Conservation (phyloP, 1,140 invertebrate genomes). For the Aphis gossypii region DNA sequence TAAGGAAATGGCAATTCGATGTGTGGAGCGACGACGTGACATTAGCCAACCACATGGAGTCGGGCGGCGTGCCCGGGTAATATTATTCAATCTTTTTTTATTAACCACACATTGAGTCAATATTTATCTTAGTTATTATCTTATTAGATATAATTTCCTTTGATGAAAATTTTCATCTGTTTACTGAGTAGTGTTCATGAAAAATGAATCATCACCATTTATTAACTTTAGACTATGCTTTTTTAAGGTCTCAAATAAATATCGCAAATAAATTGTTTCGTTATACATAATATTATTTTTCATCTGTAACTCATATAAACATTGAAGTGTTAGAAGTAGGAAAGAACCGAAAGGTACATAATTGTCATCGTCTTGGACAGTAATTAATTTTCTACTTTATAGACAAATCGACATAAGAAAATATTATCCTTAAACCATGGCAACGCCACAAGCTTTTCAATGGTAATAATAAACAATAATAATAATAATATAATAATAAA, state of each 20-base stretch:
- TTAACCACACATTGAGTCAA: neutral
- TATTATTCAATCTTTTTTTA: slow-evolving; percentile 61
- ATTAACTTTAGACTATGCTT: neutral
- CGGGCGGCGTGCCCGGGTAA: slow-evolving; percentile 92
- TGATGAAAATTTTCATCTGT: neutral
- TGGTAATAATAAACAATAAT: too few species aligned
- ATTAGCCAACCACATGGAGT: slow-evolving; percentile 97
- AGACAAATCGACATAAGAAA: too few species aligned
- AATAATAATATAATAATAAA: too few species aligned
- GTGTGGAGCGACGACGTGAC: slow-evolving; percentile 98
- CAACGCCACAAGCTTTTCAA: too few species aligned
- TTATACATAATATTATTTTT: neutral
- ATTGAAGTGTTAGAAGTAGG: neutral
- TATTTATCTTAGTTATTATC: neutral
- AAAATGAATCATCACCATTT: neutral
- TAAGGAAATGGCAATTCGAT: slow-evolving; percentile 98
- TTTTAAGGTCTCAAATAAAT: neutral
- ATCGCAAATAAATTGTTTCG: neutral
- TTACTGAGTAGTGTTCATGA: neutral
- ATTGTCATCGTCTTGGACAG: too few species aligned
- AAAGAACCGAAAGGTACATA: neutral
- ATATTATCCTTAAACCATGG: too few species aligned
- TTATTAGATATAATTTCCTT: neutral
- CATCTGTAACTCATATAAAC: neutral
- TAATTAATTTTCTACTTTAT: too few species aligned